Percentiles rank a stretch among this genome's conserved stretches.
phyloP scores from a whole-genome alignment of 2,888 invertebrate species.

The Caenorhabditis uteleia region DNA sequence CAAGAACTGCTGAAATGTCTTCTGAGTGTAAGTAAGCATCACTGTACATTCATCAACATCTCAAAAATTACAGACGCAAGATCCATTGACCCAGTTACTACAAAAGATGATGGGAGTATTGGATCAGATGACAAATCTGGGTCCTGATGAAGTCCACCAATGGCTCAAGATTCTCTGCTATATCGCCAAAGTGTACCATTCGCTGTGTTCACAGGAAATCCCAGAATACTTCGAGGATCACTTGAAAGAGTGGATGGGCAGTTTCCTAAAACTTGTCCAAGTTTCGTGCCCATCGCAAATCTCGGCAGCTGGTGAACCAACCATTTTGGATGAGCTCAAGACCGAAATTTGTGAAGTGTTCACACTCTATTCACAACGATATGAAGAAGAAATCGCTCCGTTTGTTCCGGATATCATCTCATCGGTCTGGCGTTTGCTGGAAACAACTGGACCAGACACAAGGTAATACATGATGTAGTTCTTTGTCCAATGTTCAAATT shows the following conservation, averaged over 20 bases:
- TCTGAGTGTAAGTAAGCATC: constrained; percentile 22
- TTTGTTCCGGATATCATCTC: constrained; percentile 91
- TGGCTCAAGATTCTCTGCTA: constrained; percentile 48
- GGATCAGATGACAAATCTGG: constrained; percentile 24
- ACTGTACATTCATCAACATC: neutral
- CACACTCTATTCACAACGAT: constrained; percentile 90
- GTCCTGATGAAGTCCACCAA: constrained; percentile 19
- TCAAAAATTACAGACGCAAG: constrained; percentile 77
- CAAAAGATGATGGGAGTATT: constrained; percentile 75
- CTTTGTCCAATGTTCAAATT: neutral
- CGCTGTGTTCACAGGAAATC: constrained; percentile 93
- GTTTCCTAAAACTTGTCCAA: constrained; percentile 83
- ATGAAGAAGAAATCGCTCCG: constrained; percentile 92
- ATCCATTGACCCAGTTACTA: constrained; percentile 89
- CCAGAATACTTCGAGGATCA: constrained; percentile 98
- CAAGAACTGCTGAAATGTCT: constrained; percentile 82
- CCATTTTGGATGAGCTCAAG: constrained; percentile 55
- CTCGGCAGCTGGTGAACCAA: constrained; percentile 58
- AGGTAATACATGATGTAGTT: constrained; percentile 27
- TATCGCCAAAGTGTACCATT: constrained; percentile 80
- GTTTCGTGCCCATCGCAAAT: constrained; percentile 41
- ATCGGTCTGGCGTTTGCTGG: constrained; percentile 88
- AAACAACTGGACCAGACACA: constrained; percentile 70
- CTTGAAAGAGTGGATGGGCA: constrained; percentile 91
- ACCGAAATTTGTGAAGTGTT: constrained; percentile 92